Percentiles rank a stretch among this genome's conserved stretches.
These are phyloP conservation scores for Calephelis virginiensis DNA, from an alignment of 1,140 invertebrate species.

Conservation along the genomic window DNA sequence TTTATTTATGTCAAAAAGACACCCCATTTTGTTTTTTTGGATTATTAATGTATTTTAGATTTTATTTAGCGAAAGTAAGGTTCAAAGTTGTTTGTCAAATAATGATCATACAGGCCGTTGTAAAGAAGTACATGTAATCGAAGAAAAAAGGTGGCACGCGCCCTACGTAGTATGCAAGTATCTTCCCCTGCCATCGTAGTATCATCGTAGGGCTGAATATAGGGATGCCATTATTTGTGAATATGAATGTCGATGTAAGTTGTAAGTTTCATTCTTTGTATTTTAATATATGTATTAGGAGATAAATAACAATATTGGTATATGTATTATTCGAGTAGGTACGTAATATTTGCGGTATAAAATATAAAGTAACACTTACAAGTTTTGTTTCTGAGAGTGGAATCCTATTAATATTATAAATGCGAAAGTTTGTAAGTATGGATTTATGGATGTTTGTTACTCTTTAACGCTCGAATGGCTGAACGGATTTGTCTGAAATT, in stretches of 20 bases:
- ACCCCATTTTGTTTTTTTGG: constrained; percentile 38
- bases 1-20: constrained; percentile 57
- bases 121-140: constrained; percentile 53
- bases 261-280: too few relatives aligned
- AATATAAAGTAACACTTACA: too few relatives aligned
- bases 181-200: constrained; percentile 65
- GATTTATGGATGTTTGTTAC: too few relatives aligned
- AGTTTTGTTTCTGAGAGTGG: too few relatives aligned
- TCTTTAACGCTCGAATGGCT: too few relatives aligned
- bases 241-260: constrained; percentile 25
- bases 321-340: too few relatives aligned
- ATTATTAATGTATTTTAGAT: constrained; percentile 14
- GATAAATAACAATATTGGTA: too few relatives aligned
- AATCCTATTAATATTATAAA: too few relatives aligned
- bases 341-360: too few relatives aligned
- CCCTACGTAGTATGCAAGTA: constrained; percentile 59
- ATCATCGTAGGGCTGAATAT: constrained; percentile 54
- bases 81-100: constrained; percentile 25
- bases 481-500: too few relatives aligned
- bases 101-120: constrained; percentile 33
- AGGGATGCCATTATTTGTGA: constrained; percentile 37
- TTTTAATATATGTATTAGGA: too few relatives aligned
- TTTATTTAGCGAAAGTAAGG: constrained; percentile 20
- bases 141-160: constrained; percentile 73
- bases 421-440: too few relatives aligned